Conservation (phyloP, 2,797 vertebrate species). For the Esox masquinongy region DNA sequence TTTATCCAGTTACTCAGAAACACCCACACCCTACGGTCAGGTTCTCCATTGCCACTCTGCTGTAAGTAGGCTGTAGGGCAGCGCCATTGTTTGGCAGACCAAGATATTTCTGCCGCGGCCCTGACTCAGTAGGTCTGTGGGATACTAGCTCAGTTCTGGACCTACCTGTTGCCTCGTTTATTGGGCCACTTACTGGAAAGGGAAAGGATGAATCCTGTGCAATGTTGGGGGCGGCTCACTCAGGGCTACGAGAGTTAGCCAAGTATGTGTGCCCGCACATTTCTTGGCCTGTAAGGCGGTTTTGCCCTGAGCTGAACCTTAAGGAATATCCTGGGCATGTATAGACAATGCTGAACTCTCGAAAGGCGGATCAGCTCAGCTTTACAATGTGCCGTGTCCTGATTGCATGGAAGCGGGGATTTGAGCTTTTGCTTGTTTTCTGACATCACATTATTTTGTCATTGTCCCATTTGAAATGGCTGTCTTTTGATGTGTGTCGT, state of each 20-base stretch:
- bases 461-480: constrained; percentile 18
- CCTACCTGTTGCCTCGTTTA: constrained; percentile 42
- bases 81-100: constrained; percentile 29
- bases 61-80: neutral
- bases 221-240: constrained; percentile 10
- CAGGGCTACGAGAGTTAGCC: constrained; percentile 55
- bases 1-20: constrained; percentile 59
- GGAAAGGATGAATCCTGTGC: constrained; percentile 38
- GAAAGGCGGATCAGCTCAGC: constrained; percentile 15
- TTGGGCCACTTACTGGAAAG: constrained; percentile 35
- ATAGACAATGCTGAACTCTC: constrained; percentile 29
- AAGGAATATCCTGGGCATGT: constrained; percentile 59
- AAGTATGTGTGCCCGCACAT: constrained; percentile 57
- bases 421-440: neutral
- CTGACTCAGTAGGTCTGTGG: neutral
- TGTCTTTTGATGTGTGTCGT: constrained; percentile 14
- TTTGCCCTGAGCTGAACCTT: constrained; percentile 56
- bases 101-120: constrained; percentile 30
- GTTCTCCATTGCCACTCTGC: constrained; percentile 16
- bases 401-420: constrained; percentile 7
- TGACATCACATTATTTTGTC: neutral
- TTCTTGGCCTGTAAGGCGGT: constrained; percentile 55
- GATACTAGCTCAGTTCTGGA: neutral
- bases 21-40: constrained; percentile 18
- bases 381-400: constrained; percentile 4